Evolutionary conservation across 2,797 vertebrate species (phyloP).

Genomic region (Lophius americanus): DNA sequence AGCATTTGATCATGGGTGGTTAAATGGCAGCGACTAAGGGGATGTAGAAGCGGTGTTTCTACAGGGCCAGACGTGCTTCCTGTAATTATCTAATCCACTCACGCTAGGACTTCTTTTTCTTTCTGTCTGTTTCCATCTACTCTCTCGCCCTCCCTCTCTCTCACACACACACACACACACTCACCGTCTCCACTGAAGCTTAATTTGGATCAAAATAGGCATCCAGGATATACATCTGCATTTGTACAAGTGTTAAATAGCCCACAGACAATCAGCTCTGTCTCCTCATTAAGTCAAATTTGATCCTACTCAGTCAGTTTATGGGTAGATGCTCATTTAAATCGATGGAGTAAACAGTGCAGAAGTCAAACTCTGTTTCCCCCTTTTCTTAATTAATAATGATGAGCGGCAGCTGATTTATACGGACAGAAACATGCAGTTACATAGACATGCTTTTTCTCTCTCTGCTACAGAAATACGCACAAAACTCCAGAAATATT

Average conservation of each 20-base stretch:
- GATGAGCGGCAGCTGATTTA: conserved; percentile 40
- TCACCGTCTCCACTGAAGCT: conserved; percentile 19
- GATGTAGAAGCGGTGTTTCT: conserved; percentile 69
- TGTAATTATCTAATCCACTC: conserved; percentile 79
- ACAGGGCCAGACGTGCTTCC: conserved; percentile 70
- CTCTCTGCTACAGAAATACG: neutral
- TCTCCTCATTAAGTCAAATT: conserved; percentile 36
- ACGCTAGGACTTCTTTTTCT: conserved; percentile 33
- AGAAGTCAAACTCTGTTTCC: conserved; percentile 28
- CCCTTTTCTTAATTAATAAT: conserved; percentile 55
- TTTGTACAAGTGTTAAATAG: conserved; percentile 25
- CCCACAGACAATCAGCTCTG: conserved; percentile 45
- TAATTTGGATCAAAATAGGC: conserved; percentile 37
- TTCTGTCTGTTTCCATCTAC: neutral
- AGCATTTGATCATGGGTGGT: conserved; percentile 53
- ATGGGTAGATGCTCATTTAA: conserved; percentile 52
- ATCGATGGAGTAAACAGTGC: conserved; percentile 46
- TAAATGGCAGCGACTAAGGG: conserved; percentile 57
- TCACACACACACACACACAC: conserved; percentile 5
- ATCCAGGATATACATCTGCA: conserved; percentile 21
- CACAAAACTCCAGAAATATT: too few species aligned
- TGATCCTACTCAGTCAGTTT: conserved; percentile 47
- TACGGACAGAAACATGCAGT: neutral
- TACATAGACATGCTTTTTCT: neutral
- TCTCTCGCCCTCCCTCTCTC: neutral